Conservation (phyloP, 30 jellyfish, hydroid and myxozoan species). For the Sanderia malayensis region DNA sequence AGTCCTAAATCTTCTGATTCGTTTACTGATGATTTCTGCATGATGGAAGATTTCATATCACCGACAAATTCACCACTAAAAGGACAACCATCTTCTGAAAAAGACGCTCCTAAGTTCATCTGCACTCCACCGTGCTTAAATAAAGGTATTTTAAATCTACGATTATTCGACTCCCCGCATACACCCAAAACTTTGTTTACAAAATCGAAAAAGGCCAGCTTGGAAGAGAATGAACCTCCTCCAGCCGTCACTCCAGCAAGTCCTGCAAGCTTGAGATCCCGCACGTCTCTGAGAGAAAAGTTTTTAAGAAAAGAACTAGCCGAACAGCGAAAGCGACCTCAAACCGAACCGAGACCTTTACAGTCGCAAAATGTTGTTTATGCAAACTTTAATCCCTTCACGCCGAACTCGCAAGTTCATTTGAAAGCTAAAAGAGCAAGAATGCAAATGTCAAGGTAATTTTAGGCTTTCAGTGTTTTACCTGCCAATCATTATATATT, state of each 20-base stretch:
- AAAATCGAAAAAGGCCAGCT: constrained; percentile 55
- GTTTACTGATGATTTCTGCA: constrained; percentile 57
- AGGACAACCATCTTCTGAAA: constrained; percentile 11
- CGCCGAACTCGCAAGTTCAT: constrained; percentile 70
- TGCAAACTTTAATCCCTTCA: constrained; percentile 88
- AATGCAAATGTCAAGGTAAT: constrained; percentile 61
- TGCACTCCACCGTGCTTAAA: constrained; percentile 90
- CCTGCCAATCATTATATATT: too few relatives aligned
- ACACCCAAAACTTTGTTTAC: constrained; percentile 87
- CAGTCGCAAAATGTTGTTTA: constrained; percentile 63
- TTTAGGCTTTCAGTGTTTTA: too few relatives aligned
- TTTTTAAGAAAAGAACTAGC: constrained; percentile 21
- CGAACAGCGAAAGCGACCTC: constrained; percentile 59
- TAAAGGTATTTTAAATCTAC: constrained; percentile 69
- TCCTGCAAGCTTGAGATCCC: constrained; percentile 27
- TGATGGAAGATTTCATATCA: constrained; percentile 54
- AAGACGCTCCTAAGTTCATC: constrained; percentile 7
- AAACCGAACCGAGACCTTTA: constrained; percentile 53
- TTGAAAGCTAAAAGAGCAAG: constrained; percentile 72
- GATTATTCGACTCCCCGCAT: constrained; percentile 87
- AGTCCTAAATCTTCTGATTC: constrained; percentile 67
- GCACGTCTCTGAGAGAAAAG: constrained; percentile 55
- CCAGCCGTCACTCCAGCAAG: constrained; percentile 13
- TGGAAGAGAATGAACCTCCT: constrained; percentile 28
- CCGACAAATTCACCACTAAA: constrained; percentile 72